phyloP scores from a whole-genome alignment of 2,797 vertebrate species.

The Menidia menidia region DNA sequence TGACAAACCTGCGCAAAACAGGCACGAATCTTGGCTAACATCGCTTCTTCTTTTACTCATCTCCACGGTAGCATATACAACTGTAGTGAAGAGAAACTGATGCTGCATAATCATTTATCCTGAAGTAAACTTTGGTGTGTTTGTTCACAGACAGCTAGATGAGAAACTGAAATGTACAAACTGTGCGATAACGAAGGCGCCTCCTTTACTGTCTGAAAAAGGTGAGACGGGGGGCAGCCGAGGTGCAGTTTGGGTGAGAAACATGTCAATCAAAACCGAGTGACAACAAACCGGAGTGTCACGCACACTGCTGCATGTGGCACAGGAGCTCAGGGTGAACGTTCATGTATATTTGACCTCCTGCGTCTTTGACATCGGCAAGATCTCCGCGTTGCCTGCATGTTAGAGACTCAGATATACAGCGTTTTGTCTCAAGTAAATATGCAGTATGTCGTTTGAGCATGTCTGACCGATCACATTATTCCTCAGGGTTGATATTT shows the following conservation, averaged over 20 bases:
- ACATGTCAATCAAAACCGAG: slow-evolving; percentile 46
- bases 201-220: slow-evolving; percentile 31
- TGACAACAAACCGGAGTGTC: slow-evolving; percentile 22
- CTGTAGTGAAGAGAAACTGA: slow-evolving; percentile 32
- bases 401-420: slow-evolving; percentile 12
- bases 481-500: slow-evolving; percentile 72
- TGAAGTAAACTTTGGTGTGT: slow-evolving; percentile 19
- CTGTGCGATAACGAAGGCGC: slow-evolving; percentile 7
- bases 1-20: slow-evolving; percentile 27
- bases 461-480: slow-evolving; percentile 59
- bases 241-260: slow-evolving; percentile 32
- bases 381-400: slow-evolving; percentile 35
- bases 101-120: slow-evolving; percentile 33
- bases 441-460: slow-evolving; percentile 34
- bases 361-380: slow-evolving; percentile 30
- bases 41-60: slow-evolving; percentile 39
- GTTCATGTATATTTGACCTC: slow-evolving; percentile 32
- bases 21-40: slow-evolving; percentile 29
- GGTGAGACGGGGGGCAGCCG: slow-evolving; percentile 35
- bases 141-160: slow-evolving; percentile 23
- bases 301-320: slow-evolving; percentile 13
- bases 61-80: slow-evolving; percentile 22
- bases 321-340: slow-evolving; percentile 28
- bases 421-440: slow-evolving; percentile 10
- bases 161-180: slow-evolving; percentile 14